Evolutionary conservation across 2,113 vertebrate species (phyloP).

Genomic region (Aegotheles bennettii): DNA sequence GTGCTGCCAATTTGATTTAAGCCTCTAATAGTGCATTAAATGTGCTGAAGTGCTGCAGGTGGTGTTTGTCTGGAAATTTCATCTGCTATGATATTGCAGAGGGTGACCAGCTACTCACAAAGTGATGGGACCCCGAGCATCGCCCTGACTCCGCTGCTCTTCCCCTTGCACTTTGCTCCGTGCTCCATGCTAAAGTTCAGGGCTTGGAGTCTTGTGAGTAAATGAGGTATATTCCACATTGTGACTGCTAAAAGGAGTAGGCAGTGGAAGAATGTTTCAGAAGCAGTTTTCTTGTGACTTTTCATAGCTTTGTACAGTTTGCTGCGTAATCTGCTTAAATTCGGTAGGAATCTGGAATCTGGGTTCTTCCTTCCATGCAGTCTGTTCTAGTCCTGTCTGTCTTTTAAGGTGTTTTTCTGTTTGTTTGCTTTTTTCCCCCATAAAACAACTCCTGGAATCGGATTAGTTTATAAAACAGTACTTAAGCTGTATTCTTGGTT

Average conservation of each 20-base stretch:
- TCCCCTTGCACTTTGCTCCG: neutral
- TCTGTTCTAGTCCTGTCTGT: neutral
- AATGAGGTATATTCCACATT: neutral
- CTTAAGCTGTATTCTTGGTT: neutral
- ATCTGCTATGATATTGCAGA: neutral
- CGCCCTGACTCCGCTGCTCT: fast-evolving
- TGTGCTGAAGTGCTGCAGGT: neutral
- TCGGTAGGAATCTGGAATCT: neutral
- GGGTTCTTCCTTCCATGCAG: neutral
- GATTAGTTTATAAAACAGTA: neutral
- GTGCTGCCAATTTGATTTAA: neutral
- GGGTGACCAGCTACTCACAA: neutral
- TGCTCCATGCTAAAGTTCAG: neutral
- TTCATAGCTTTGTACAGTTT: neutral
- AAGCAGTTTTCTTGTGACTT: neutral
- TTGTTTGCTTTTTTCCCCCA: neutral
- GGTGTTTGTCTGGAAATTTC: neutral
- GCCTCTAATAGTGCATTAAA: neutral
- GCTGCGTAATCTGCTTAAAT: neutral
- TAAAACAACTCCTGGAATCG: neutral
- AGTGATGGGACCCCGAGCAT: fast-evolving
- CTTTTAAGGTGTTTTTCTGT: neutral
- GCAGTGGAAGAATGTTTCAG: neutral
- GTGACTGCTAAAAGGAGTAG: neutral
- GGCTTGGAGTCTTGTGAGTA: neutral